phyloP scores from a whole-genome alignment of 2,888 invertebrate genomes.

The Heteromurus nitidus region DNA sequence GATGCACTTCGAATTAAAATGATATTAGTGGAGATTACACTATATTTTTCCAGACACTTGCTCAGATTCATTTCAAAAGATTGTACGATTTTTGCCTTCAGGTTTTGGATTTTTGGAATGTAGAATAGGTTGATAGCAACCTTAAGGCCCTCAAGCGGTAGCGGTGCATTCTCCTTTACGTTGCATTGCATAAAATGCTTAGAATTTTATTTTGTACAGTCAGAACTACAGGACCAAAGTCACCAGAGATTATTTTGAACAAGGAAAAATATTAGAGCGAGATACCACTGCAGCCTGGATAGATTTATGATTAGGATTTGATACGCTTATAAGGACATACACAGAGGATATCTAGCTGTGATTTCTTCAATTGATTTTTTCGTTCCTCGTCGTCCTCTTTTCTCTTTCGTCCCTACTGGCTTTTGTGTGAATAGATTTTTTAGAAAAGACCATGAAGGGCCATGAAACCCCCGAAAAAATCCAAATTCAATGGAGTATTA shows the following conservation, averaged over 20 bases:
- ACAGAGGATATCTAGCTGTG: constrained; percentile 18
- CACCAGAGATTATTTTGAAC: background rate
- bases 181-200: no score
- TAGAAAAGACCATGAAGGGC: constrained; percentile 24
- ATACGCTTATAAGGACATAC: constrained; percentile 54
- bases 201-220: no score
- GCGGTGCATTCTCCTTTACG: no score
- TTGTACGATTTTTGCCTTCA: constrained; percentile 26
- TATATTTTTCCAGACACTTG: constrained; percentile 16
- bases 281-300: no score
- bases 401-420: background rate
- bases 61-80: constrained; percentile 18
- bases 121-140: constrained; percentile 3
- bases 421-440: constrained; percentile 8
- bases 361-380: constrained; percentile 56
- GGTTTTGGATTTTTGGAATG: constrained; percentile 33
- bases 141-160: background rate
- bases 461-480: constrained; percentile 37
- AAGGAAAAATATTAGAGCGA: constrained; percentile 9
- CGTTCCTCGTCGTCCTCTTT: constrained; percentile 23
- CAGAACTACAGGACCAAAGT: constrained; percentile 26
- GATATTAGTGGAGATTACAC: constrained; percentile 50
- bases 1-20: constrained; percentile 55
- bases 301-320: constrained; percentile 58
- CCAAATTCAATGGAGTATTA: constrained; percentile 27